Percentiles rank a stretch among this genome's conserved stretches.
Evolutionary conservation across 2,888 invertebrate genomes (phyloP).

Genomic region (Ennomos erosarius): DNA sequence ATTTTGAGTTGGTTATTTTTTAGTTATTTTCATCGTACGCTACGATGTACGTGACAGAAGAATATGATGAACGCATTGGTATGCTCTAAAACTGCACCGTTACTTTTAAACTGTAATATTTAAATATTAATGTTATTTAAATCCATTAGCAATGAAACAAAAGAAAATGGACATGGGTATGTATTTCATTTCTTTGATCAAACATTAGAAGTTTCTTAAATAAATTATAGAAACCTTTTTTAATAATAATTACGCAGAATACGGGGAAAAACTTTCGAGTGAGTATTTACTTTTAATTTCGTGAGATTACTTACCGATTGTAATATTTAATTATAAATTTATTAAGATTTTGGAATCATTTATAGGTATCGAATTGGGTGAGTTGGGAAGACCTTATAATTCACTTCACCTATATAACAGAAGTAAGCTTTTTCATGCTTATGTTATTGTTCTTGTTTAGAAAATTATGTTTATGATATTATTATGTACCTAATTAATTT

Average conservation of each 20-base stretch:
- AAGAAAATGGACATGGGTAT: constrained; percentile 22
- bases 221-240: too few relatives aligned
- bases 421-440: too few relatives aligned
- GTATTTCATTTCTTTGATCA: not conserved
- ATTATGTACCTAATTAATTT: too few relatives aligned
- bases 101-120: too few relatives aligned
- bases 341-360: constrained; percentile 7
- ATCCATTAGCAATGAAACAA: constrained; percentile 9
- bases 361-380: constrained; percentile 39
- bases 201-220: not conserved
- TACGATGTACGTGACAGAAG: not conserved
- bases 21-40: constrained; percentile 3
- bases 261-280: constrained; percentile 57
- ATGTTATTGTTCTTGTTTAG: too few relatives aligned
- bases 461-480: too few relatives aligned
- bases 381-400: constrained; percentile 4
- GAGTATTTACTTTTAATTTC: constrained; percentile 30
- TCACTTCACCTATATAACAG: too few relatives aligned
- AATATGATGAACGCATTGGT: constrained; percentile 10
- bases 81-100: not conserved
- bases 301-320: too few relatives aligned
- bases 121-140: not conserved
- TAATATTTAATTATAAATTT: not conserved
- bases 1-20: not conserved
- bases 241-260: constrained; percentile 42